Conservation (phyloP, 2,797 vertebrate genomes). For the Enteromius afrohamiltoni region DNA sequence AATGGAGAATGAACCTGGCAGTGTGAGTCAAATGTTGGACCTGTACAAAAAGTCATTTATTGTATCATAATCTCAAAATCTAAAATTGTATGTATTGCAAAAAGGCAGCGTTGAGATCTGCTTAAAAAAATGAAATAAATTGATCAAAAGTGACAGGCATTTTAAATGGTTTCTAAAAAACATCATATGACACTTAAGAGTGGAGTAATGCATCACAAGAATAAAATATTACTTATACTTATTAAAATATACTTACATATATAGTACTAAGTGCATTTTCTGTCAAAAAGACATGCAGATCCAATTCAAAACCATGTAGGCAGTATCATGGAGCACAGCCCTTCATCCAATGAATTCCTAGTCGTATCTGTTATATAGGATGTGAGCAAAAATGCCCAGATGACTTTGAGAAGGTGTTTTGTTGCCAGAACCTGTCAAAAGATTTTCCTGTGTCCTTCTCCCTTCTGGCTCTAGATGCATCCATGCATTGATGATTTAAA, state of each 20-base stretch:
- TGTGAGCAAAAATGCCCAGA: not conserved
- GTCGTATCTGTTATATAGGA: not conserved
- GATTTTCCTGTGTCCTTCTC: conserved; percentile 22
- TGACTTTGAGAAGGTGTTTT: conserved; percentile 25
- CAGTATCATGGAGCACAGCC: not conserved
- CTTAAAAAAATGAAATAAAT: not conserved
- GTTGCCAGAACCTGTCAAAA: conserved; percentile 31
- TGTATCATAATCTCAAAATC: conserved; percentile 1
- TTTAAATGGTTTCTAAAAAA: not conserved
- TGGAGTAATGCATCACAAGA: not conserved
- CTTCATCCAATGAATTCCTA: not conserved
- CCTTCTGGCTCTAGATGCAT: conserved; percentile 28
- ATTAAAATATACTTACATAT: not conserved
- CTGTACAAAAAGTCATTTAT: not conserved
- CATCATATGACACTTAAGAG: not conserved
- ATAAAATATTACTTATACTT: too few species aligned
- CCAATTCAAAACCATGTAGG: not conserved
- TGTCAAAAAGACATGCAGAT: not conserved
- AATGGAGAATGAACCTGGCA: not conserved
- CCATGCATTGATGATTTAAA: conserved; percentile 44
- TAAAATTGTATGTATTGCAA: not conserved
- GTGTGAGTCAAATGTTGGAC: not conserved
- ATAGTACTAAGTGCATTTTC: not conserved
- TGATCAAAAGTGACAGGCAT: not conserved
- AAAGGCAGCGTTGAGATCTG: not conserved